Evolutionary conservation across 1,140 invertebrate genomes (phyloP).

Genomic region (Drosophila watanabei): DNA sequence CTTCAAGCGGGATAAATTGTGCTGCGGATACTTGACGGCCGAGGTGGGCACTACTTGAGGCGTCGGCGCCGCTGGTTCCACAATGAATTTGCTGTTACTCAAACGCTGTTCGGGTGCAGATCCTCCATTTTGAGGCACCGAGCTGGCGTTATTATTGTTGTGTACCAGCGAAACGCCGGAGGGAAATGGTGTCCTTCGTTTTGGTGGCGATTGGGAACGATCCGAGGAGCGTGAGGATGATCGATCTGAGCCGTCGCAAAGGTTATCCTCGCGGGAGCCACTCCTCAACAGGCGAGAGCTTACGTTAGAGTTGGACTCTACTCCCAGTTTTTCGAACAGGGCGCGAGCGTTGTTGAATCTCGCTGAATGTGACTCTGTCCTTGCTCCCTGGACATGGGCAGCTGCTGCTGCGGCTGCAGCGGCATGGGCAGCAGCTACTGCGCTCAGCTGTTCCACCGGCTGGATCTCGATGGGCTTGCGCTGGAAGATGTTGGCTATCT

Average conservation of each 20-base stretch:
- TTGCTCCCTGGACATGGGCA: constrained; percentile 61
- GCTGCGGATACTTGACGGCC: constrained; percentile 58
- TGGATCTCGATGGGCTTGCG: constrained; percentile 87
- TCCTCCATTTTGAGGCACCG: constrained; percentile 20
- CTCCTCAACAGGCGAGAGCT: constrained; percentile 75
- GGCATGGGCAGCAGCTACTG: constrained; percentile 78
- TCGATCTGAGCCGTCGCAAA: constrained; percentile 77
- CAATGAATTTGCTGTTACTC: constrained; percentile 74
- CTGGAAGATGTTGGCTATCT: constrained; percentile 96
- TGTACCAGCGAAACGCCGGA: constrained; percentile 69
- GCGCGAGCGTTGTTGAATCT: constrained; percentile 96
- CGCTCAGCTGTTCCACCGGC: constrained; percentile 79
- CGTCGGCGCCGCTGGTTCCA: constrained; percentile 48
- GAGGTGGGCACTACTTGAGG: constrained; percentile 5
- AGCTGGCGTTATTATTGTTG: constrained; percentile 65
- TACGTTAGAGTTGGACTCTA: constrained; percentile 88
- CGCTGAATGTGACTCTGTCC: constrained; percentile 95
- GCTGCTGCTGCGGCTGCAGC: constrained; percentile 69
- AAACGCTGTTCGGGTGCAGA: constrained; percentile 49
- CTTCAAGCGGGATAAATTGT: constrained; percentile 81
- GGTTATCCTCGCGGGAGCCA: constrained; percentile 82
- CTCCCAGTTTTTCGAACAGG: constrained; percentile 96
- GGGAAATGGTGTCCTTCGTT: constrained; percentile 78
- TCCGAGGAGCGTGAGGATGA: constrained; percentile 81
- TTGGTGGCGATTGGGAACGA: constrained; percentile 83